A percentile compares a stretch with the other conserved stretches of the same genome.
phyloP scores from a whole-genome alignment of 2,113 vertebrate species.

The Orientallactaga bullata region DNA sequence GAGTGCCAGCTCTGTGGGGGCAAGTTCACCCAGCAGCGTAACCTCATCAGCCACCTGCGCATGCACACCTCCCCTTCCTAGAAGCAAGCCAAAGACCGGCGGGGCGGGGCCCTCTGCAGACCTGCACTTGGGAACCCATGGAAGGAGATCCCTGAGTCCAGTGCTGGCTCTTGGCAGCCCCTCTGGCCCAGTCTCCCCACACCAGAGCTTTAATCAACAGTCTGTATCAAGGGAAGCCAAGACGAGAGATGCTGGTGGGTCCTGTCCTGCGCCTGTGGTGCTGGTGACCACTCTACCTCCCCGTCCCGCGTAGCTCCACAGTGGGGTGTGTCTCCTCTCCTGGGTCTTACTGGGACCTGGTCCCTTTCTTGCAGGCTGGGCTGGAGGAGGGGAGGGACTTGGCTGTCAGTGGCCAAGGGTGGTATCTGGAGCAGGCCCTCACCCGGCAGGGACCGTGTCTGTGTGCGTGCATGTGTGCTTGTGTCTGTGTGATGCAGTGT shows the following conservation, averaged over 20 bases:
- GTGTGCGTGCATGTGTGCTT: slow-evolving; percentile 47
- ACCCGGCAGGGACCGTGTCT: background rate
- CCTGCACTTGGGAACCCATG: slow-evolving; percentile 81
- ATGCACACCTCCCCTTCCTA: slow-evolving; percentile 99
- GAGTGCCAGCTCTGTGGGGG: slow-evolving; percentile 99
- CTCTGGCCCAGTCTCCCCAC: slow-evolving; percentile 67
- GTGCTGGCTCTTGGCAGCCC: slow-evolving; percentile 44
- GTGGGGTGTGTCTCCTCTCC: background rate
- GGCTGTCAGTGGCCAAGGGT: background rate
- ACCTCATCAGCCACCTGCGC: slow-evolving; percentile 99
- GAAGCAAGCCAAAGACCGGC: slow-evolving; percentile 95
- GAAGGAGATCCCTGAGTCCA: slow-evolving; percentile 66
- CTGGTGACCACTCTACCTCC: slow-evolving; percentile 72
- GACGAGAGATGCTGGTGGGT: slow-evolving; percentile 27
- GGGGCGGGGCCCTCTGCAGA: slow-evolving; percentile 87
- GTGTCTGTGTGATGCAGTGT: slow-evolving; percentile 40
- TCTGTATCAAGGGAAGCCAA: slow-evolving; percentile 77
- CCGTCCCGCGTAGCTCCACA: background rate
- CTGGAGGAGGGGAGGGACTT: background rate
- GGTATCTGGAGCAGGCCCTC: background rate
- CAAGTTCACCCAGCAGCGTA: slow-evolving; percentile 99
- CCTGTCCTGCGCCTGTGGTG: background rate
- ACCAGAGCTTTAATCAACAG: slow-evolving; percentile 80
- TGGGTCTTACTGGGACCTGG: background rate
- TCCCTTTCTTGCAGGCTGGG: background rate